A percentile compares a stretch with the other conserved stretches of the same genome.
Evolutionary conservation across 2,797 vertebrate species (phyloP).

Genomic region (Malurus splendens): DNA sequence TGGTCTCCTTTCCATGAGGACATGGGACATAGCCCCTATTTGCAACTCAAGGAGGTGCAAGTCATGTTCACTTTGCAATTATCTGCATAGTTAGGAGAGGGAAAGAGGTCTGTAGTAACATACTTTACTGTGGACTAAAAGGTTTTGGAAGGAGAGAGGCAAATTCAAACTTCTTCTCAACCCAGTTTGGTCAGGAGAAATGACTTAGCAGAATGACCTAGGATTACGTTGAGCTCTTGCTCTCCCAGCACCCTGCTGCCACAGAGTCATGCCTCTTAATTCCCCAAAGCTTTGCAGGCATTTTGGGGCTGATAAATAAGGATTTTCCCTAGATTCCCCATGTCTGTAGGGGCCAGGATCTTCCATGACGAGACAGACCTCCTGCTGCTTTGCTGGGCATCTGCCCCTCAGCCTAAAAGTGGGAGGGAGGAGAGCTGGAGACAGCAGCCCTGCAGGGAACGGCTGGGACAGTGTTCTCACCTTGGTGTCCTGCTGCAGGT

Average conservation of each 20-base stretch:
- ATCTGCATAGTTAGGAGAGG: not conserved
- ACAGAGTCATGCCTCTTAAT: not conserved
- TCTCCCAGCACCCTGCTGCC: not conserved
- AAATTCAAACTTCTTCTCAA: not conserved
- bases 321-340: not conserved
- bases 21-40: not conserved
- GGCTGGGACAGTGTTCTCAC: slow-evolving; percentile 61
- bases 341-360: not conserved
- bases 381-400: not conserved
- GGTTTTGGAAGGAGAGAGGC: not conserved
- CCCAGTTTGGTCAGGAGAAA: not conserved
- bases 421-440: not conserved
- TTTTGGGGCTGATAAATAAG: not conserved
- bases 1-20: not conserved
- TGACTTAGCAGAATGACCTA: not conserved
- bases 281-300: not conserved
- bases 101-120: not conserved
- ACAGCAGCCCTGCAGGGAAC: not conserved
- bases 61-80: not conserved
- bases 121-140: not conserved
- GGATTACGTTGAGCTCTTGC: not conserved
- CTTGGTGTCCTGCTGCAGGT: slow-evolving; percentile 76
- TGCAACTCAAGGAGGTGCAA: not conserved
- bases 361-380: not conserved
- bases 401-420: not conserved